A percentile compares a stretch with the other conserved stretches of the same genome.
phyloP scores from a whole-genome alignment of 2,888 invertebrate genomes.

The Hybos culiciformis region DNA sequence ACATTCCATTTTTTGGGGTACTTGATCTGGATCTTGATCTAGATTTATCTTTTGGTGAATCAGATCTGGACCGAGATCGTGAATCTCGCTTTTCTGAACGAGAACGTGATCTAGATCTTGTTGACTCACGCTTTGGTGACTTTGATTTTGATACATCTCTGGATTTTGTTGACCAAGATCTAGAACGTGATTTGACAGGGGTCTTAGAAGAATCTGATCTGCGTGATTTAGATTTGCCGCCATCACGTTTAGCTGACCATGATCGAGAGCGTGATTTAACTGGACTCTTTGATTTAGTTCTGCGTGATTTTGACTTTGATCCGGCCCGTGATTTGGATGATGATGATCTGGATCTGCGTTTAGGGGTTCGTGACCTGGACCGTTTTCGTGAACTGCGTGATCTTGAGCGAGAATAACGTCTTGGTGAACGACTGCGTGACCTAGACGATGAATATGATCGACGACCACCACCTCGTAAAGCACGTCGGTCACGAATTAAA shows the following conservation, averaged over 20 bases:
- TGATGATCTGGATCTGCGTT: no score
- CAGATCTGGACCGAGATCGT: constrained; percentile 27
- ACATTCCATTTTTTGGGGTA: constrained; percentile 30
- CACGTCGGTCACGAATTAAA: constrained; percentile 65
- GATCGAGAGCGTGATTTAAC: constrained; percentile 57
- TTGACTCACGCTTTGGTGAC: constrained; percentile 10
- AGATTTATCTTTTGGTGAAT: constrained; percentile 43
- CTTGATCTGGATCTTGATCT: constrained; percentile 42
- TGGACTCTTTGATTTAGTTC: constrained; percentile 43
- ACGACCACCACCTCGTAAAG: constrained; percentile 39
- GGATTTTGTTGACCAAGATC: constrained; percentile 35
- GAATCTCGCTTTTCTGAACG: constrained; percentile 18
- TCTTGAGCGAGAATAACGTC: constrained; percentile 37
- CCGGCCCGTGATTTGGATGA: constrained; percentile 30
- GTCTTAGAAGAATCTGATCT: not conserved
- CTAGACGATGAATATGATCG: constrained; percentile 51
- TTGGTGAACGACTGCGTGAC: constrained; percentile 49
- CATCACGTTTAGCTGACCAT: constrained; percentile 48
- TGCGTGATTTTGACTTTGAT: constrained; percentile 28
- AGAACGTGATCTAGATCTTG: constrained; percentile 17
- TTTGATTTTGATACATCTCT: constrained; percentile 30
- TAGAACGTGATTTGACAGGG: no score
- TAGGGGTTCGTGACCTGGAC: constrained; percentile 37
- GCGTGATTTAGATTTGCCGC: not conserved
- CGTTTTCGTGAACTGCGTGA: constrained; percentile 26